Evolutionary conservation across 1,140 invertebrate species (phyloP).

Genomic region (Helicoverpa armigera): DNA sequence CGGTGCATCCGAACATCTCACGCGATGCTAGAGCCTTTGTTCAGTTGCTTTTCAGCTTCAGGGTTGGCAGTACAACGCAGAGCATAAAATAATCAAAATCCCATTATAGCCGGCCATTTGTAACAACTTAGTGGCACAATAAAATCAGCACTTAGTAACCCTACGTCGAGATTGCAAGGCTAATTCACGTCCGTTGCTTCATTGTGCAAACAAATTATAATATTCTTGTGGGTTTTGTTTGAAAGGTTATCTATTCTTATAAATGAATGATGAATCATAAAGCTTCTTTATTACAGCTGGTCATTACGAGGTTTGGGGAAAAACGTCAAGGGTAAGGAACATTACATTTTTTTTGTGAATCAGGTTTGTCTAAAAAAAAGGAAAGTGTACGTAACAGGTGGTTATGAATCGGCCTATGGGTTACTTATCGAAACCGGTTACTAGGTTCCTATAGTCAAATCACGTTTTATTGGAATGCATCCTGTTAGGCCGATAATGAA

Average conservation of each 20-base stretch:
- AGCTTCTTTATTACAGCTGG: background rate
- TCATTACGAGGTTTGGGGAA: background rate
- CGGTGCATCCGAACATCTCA: constrained; percentile 58
- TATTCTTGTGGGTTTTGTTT: constrained; percentile 38
- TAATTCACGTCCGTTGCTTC: constrained; percentile 35
- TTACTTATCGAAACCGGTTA: constrained; percentile 40
- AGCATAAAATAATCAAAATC: constrained; percentile 13
- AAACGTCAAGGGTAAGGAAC: background rate
- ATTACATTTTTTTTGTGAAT: background rate
- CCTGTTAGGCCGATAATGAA: constrained; percentile 49
- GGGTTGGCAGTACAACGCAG: constrained; percentile 22
- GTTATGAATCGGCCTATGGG: constrained; percentile 15
- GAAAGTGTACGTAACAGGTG: background rate
- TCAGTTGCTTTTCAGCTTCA: constrained; percentile 39
- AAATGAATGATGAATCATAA: constrained; percentile 33
- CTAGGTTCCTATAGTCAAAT: constrained; percentile 32
- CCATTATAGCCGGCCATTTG: background rate
- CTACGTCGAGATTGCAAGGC: constrained; percentile 36
- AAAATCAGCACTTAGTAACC: constrained; percentile 25
- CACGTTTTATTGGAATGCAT: constrained; percentile 53
- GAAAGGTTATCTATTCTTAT: constrained; percentile 35
- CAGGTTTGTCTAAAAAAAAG: background rate
- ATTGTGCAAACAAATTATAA: constrained; percentile 51
- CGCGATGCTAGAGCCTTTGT: constrained; percentile 56
- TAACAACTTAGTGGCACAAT: background rate